Evolutionary conservation across 2,888 invertebrate species (phyloP).

Genomic region (Cremastinae sp.): DNA sequence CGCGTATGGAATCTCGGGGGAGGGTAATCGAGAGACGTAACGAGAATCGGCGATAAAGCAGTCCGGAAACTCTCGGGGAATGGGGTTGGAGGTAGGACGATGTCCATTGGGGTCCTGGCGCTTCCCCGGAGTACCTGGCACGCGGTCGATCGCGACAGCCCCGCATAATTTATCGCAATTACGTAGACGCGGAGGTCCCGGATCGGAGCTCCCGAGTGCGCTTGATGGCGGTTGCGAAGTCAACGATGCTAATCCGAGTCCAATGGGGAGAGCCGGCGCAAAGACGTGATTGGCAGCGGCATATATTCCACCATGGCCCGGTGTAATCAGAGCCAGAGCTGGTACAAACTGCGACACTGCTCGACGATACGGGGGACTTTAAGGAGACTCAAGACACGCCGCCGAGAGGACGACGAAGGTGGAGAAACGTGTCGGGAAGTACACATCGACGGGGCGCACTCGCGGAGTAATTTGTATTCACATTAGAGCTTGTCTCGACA

Average conservation of each 20-base stretch:
- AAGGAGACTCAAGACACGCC: neutral
- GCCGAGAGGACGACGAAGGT: conserved; percentile 4
- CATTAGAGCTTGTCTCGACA: conserved; percentile 74
- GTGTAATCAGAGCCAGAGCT: conserved; percentile 11
- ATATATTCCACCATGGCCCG: conserved; percentile 34
- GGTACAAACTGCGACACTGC: conserved; percentile 3
- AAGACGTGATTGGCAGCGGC: conserved; percentile 69
- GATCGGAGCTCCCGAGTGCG: conserved; percentile 21
- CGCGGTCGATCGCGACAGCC: conserved; percentile 49
- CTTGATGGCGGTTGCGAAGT: conserved; percentile 32
- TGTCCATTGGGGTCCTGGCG: conserved; percentile 42
- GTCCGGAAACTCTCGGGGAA: conserved; percentile 31
- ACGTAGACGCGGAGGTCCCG: conserved; percentile 30
- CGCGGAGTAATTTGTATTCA: conserved; percentile 74
- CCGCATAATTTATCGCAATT: conserved; percentile 62
- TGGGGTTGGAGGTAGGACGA: conserved; percentile 25
- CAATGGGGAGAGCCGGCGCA: conserved; percentile 14
- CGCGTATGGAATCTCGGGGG: conserved; percentile 24
- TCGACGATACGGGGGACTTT: neutral
- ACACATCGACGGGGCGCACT: conserved; percentile 66
- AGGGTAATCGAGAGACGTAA: conserved; percentile 37
- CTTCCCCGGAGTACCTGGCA: conserved; percentile 49
- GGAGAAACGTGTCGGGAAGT: conserved; percentile 26
- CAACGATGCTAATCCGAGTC: conserved; percentile 24
- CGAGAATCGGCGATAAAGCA: conserved; percentile 35